Evolutionary conservation across 2,113 vertebrate genomes (phyloP), one percentile per base, ranked within the genome.

Genomic region (Ammospiza caudacuta): DNA sequence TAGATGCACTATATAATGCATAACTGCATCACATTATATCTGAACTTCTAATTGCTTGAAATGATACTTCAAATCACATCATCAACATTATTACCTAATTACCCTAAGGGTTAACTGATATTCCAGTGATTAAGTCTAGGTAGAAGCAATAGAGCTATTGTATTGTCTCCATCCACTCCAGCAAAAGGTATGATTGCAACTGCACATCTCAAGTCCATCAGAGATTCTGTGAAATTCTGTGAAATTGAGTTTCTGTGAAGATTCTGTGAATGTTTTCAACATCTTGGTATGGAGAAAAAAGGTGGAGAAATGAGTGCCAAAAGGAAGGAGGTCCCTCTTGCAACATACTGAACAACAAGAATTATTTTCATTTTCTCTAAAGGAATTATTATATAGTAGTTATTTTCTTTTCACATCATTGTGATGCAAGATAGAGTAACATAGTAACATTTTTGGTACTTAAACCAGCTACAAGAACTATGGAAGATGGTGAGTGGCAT

Each of bases 21-120:
- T 95, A 96, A 94, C 39, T 93, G 88, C 85, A 87, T 68, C 83
- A 61, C 80, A 89, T 95, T 90, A 87, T 84, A 96, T 66, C 62
- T 96, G 95, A 95, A 96, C 95, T 95, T 95, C 77, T 96, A 95
- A 96, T 96, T 97, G 92, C 86, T 90, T 87, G 78, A 95, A 97
- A 92, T 33, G 85, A 92, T 90, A 88, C 88, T 96, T 94, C 77
- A 93, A 86, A 95, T 95, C 92, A 79, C 54, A 86, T 86, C 88
- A 93, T 78, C 68, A 93, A 72, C 62, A 92, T 95, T 96, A 96
- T 89, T 94, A 92, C 73, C 83, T 92, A 92, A 96, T 94, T 96
- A 91, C 64, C 88, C 90, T 79, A 95, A 94, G 96, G 93, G 86
- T 96, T 96, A 96, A 97, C 93, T 92, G 94, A 95, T 96, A 89